phyloP scores from a whole-genome alignment of 1,140 invertebrate genomes.

The Drosophila sp. region DNA sequence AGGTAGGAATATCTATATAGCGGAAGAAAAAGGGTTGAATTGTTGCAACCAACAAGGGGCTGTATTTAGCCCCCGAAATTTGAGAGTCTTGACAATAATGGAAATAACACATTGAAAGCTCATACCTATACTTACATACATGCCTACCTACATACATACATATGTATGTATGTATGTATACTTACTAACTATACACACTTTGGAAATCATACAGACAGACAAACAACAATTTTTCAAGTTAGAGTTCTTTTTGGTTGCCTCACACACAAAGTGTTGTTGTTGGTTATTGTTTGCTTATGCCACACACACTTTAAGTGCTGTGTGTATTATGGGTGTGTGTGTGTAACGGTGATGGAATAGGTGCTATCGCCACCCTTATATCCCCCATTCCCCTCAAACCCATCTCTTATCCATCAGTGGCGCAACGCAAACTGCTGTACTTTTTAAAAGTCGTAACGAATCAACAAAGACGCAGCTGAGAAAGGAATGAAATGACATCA shows the following conservation, averaged over 20 bases:
- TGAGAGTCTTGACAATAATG: slow-evolving; percentile 56
- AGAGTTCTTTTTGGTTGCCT: neutral
- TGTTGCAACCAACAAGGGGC: slow-evolving; percentile 18
- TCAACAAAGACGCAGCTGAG: neutral
- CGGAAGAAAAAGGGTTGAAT: neutral
- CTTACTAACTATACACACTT: slow-evolving; percentile 7
- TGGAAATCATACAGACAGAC: slow-evolving; percentile 29
- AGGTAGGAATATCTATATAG: no score
- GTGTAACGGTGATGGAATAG: slow-evolving; percentile 34
- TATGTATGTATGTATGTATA: slow-evolving; percentile 10
- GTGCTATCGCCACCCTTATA: slow-evolving; percentile 41
- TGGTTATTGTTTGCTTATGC: slow-evolving; percentile 67
- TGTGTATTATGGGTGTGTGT: slow-evolving; percentile 50
- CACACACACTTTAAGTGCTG: slow-evolving; percentile 57
- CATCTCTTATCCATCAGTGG: neutral
- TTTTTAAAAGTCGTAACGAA: neutral
- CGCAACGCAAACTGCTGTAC: no score
- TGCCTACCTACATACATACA: slow-evolving; percentile 1
- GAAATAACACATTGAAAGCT: slow-evolving; percentile 21
- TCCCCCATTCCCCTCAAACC: slow-evolving; percentile 16
- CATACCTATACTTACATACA: slow-evolving; percentile 3
- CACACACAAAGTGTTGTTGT: slow-evolving; percentile 40
- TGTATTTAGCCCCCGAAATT: slow-evolving; percentile 59
- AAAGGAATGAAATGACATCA: neutral
- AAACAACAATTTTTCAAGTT: slow-evolving; percentile 56